Base-by-base conservation (phyloP, 2,797 vertebrate genomes). In the Ctenopoma multispine region DNA sequence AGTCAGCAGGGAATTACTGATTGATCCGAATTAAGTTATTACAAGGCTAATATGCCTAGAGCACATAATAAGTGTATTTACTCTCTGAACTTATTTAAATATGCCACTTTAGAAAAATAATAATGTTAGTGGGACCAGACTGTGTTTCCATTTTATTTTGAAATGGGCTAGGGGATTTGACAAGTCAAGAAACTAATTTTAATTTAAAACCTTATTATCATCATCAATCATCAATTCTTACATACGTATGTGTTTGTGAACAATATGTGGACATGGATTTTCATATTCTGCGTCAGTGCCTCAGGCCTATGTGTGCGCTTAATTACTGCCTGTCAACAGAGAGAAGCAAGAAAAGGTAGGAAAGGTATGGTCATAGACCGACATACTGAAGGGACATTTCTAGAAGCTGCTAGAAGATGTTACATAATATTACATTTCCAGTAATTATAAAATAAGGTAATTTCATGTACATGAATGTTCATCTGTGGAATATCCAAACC, bases 401-500 rank as follows among this genome's bases (percentile, higher is more conserved):
- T 63, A 13, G 6, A 62, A 46, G 57, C 53, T 72, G 51, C 77
- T 62, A 67, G 83, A 63, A 75, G 53, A 40, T 21, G 36, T 55
- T 13, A 13, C 27, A 29, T 5, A 29, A 3, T 29, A 29, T 5
- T 29, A 29, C 1, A 1, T 68, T 46, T 51, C 7, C 8, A 7
- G 9, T 36, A 36, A 36, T 36, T 36, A 34, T 21, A 29, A 29
- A 29, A 29, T n/a, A n/a, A n/a, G n/a, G n/a, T n/a, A n/a, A n/a
- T n/a, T n/a, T n/a, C 77, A 68, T 68, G 62, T 74, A 17, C 41
- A 62, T 24, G 49, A 47, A 50, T 63, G 70, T 81, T 87, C 80
- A 88, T 87, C 85, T 82, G 76, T 46, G 51, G 24, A 77, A 75
- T 48, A 70, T 54, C 66, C 69, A 79, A 81, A 83, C 81, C 66